Evolutionary conservation across 53 echinoderm and acorn worm species (phyloP), one percentile per base, ranked within the genome.

Genomic region (Echinometra lucunter): DNA sequence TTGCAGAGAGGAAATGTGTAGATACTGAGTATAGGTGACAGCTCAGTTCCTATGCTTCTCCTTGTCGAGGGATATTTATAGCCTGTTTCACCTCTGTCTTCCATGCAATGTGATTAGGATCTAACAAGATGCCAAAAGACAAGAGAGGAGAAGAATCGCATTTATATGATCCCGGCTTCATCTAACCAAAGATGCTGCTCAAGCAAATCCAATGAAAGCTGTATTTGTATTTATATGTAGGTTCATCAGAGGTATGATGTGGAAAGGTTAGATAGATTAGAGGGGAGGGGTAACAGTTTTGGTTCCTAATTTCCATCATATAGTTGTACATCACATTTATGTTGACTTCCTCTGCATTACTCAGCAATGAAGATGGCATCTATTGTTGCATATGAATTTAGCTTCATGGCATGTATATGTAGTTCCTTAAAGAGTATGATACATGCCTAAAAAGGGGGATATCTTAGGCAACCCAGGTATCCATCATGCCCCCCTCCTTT

Each of bases 21-120:
- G 85, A 85, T 85, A 47, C 28, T 85, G 85, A 85, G 85, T 47
- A 28, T 47, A 85, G 85, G 85, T n/a, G 85, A 85, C 49, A 49
- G 85, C 85, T 47, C 16, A 13, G 85, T 85, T 85, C 85, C 85
- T 85, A 10, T 49, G 85, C 28, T 18, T 8, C 85, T 85, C 49
- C 49, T 49, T 49, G 85, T 47, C 85, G 28, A 1, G 42, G 45
- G 85, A 30, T 85, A 85, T 85, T 85, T 85, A 85, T 85, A 85
- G 85, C 85, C 28, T 0, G 49, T 21, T 47, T 85, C 28, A 49
- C 49, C 49, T 27, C 45, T 85, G 49, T 49, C 47, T 2, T 47
- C 28, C 49, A 27, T 53, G 12, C 42, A 38, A 4, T 38, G 38
- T 21, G 78, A 78, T 78, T 40, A 78, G 78, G 78, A 78, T 42